Evolutionary conservation across 35 echinoderm and acorn worm genomes (phyloP), one percentile per base, ranked within the genome.

Genomic region (Hemicentrotus pulcherrimus): DNA sequence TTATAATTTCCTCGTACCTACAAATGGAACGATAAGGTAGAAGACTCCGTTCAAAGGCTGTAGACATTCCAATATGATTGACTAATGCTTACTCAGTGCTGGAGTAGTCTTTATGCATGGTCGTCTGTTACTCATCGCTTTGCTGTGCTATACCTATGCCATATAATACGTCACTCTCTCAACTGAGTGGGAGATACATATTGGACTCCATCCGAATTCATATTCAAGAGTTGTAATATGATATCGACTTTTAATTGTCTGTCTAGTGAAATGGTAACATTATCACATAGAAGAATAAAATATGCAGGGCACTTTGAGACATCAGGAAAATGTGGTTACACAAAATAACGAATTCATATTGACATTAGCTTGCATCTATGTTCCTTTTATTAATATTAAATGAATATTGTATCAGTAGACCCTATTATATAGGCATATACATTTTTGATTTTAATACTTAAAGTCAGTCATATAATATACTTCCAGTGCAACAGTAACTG

Each of bases 31-130:
- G 65, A 28, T 78, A 78, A n/a, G 65, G 65, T 15, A 78, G 28
- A 78, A 78, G 65, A 78, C 65, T 78, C 65, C n/a, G 65, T 78
- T 78, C 65, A 22, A 78, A 78, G 65, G 65, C 65, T 78, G 65
- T 78, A 78, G 65, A 78, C 65, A 78, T 78, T 78, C 65, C 65
- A 78, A 78, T 28, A 78, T 78, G 65, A n/a, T 78, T 78, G 65
- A 78, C 65, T 78, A 78, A 78, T 78, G 65, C 65, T 78, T 78
- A 78, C 65, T 78, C 65, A 78, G 65, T 78, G 22, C 65, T 78
- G 65, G 65, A 78, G 65, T 78, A 78, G 65, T 78, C 65, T 78
- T 78, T 78, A 78, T 78, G 65, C 65, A 78, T 78, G 18, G 65
- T 78, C 65, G 65, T 78, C 22, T 78, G 65, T 78, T 78, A 78